phyloP scores from a whole-genome alignment of 2,888 invertebrate genomes.

The Blastobasis adustella region DNA sequence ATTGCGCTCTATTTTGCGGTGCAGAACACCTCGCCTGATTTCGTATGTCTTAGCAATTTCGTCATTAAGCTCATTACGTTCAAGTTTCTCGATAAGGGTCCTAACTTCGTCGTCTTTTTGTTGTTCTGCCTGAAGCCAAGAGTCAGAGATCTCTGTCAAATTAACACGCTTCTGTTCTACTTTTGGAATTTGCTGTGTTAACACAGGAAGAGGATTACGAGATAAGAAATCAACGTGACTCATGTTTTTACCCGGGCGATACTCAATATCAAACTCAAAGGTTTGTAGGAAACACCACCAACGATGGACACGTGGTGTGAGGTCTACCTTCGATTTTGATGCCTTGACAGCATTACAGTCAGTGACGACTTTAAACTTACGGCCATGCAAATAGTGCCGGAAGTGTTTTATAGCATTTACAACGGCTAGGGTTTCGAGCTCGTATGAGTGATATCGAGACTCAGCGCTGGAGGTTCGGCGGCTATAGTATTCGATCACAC shows the following conservation, averaged over 20 bases:
- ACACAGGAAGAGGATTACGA: conserved; percentile 4
- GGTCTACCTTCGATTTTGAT: conserved; percentile 11
- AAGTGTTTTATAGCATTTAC: conserved; percentile 19
- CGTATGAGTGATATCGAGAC: conserved; percentile 17
- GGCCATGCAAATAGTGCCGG: conserved; percentile 16
- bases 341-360: conserved; percentile 20
- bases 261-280: conserved; percentile 12
- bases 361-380: conserved; percentile 16
- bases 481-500: conserved; percentile 13
- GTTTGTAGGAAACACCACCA: conserved; percentile 18
- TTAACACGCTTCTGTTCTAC: conserved; percentile 6
- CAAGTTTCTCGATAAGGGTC: not conserved
- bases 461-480: conserved; percentile 13
- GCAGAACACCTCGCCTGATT: conserved; percentile 5
- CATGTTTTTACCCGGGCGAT: conserved; percentile 7
- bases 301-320: conserved; percentile 14
- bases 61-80: not conserved
- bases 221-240: conserved; percentile 12
- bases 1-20: conserved; percentile 16
- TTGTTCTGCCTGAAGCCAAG: conserved; percentile 10
- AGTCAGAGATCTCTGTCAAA: conserved; percentile 1
- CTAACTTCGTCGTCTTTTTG: conserved; percentile 1
- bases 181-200: not conserved
- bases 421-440: conserved; percentile 20
- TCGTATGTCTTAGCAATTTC: conserved; percentile 10